These are phyloP conservation scores for Phaenicophaeus curvirostris DNA, from an alignment of 2,797 vertebrate species.

Conservation along the genomic window DNA sequence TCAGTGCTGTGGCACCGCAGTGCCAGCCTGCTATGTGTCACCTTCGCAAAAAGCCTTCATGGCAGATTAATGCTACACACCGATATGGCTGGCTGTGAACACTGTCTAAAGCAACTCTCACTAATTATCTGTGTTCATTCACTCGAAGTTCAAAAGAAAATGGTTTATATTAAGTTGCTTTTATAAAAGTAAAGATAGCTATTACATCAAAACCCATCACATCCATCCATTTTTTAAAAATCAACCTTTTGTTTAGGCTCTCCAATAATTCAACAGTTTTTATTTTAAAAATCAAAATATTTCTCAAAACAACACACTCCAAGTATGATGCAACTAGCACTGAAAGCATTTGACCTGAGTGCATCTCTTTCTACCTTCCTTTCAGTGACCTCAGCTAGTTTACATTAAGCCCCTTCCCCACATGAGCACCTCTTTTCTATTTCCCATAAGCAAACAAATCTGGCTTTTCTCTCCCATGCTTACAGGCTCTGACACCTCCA, in stretches of 20 bases:
- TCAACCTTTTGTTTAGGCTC: not conserved
- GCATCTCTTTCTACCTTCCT: not conserved
- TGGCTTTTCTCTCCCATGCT: slow-evolving; percentile 21
- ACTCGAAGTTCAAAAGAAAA: not conserved
- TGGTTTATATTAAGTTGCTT: not conserved
- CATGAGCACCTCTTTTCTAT: slow-evolving; percentile 20
- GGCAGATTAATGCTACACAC: not conserved
- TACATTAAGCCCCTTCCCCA: slow-evolving; percentile 11
- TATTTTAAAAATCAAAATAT: not conserved
- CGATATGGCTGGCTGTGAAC: not conserved
- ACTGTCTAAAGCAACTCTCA: not conserved
- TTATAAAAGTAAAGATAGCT: not conserved
- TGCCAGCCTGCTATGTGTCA: not conserved
- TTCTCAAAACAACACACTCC: not conserved
- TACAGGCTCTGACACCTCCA: not conserved
- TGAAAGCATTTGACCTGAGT: not conserved
- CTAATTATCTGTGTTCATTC: not conserved
- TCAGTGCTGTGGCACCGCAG: not conserved
- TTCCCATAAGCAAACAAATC: slow-evolving; percentile 5
- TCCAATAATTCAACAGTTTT: not conserved
- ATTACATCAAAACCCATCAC: not conserved
- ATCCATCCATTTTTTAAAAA: not conserved
- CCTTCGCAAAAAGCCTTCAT: not conserved
- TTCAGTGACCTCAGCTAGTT: not conserved
- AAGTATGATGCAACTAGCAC: not conserved